Evolutionary conservation across 2,113 vertebrate species (phyloP).

Genomic region (Sarotherodon lohbergeri): DNA sequence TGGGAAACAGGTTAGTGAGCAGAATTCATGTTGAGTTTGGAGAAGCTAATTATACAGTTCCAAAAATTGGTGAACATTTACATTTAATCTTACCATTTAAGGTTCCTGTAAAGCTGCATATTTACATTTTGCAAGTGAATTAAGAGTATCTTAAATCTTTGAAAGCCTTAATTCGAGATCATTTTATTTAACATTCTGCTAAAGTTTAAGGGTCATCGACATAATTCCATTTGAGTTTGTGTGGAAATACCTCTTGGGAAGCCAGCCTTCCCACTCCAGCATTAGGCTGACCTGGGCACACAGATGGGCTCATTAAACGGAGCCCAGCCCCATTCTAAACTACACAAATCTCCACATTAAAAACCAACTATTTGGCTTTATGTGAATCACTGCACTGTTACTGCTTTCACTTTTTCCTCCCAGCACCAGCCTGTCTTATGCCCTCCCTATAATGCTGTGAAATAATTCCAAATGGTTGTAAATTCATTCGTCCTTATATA

Average conservation of each 20-base stretch:
- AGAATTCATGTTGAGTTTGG: not conserved
- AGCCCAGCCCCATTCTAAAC: slow-evolving; percentile 7
- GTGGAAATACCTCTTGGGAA: not conserved
- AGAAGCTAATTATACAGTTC: not conserved
- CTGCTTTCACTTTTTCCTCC: slow-evolving; percentile 28
- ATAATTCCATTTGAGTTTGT: not conserved
- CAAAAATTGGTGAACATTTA: not conserved
- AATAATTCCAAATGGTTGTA: slow-evolving; percentile 21
- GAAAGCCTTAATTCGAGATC: not conserved
- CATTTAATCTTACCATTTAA: not conserved
- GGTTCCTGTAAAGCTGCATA: not conserved
- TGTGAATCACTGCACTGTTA: slow-evolving; percentile 49
- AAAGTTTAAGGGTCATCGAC: not conserved
- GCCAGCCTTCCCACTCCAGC: not conserved
- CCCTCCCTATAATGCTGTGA: slow-evolving; percentile 9
- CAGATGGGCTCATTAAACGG: slow-evolving; percentile 7
- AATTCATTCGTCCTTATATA: slow-evolving; percentile 12
- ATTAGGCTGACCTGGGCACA: slow-evolving; percentile 3
- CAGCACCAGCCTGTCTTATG: not conserved
- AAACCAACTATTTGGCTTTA: slow-evolving; percentile 31
- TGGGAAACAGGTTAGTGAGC: not conserved
- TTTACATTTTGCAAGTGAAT: not conserved
- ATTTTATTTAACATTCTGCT: not conserved
- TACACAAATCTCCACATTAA: slow-evolving; percentile 32
- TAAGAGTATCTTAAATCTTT: not conserved